phyloP scores from a whole-genome alignment of 2,113 vertebrate genomes.

The Anhinga anhinga region DNA sequence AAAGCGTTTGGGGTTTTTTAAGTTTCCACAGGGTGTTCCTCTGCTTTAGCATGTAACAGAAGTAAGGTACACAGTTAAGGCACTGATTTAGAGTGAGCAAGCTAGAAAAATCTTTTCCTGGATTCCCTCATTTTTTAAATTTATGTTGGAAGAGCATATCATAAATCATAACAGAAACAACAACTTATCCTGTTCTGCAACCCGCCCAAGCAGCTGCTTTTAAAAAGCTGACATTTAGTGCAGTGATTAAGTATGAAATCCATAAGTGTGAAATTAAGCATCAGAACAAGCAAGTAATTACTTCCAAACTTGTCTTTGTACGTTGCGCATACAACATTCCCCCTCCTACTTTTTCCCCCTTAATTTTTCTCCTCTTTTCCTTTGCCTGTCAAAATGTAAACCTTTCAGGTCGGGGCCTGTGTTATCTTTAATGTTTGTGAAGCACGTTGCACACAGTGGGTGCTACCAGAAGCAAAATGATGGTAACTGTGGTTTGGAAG shows the following conservation, averaged over 20 bases:
- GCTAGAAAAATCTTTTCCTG: neutral
- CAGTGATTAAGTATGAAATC: neutral
- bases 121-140: neutral
- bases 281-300: neutral
- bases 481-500: neutral
- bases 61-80: neutral
- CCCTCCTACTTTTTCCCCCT: neutral
- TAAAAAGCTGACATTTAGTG: neutral
- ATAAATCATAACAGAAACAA: neutral
- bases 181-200: neutral
- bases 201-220: neutral
- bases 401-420: neutral
- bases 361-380: neutral
- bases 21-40: neutral
- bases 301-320: neutral
- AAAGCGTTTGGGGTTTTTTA: neutral
- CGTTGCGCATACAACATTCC: neutral
- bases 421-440: neutral
- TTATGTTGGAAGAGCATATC: neutral
- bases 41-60: neutral
- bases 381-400: neutral
- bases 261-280: neutral
- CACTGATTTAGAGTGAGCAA: neutral
- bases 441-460: rapidly evolving
- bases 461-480: neutral